Percentiles rank a stretch among this genome's conserved stretches.
phyloP scores from a whole-genome alignment of 1,140 invertebrate genomes.

The Orussus abietinus region DNA sequence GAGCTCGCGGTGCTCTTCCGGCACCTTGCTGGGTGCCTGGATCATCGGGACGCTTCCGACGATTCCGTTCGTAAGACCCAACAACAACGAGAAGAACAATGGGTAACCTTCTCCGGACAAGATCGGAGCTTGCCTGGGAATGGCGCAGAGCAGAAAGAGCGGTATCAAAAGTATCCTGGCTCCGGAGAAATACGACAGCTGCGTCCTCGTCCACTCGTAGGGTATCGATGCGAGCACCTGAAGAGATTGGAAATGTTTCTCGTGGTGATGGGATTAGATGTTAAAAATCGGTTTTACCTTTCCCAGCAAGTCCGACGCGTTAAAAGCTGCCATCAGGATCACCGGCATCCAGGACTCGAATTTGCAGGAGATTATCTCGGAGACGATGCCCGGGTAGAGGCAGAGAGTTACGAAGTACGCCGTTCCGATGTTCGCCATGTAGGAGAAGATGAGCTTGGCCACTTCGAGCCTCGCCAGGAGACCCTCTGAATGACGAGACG shows the following conservation, averaged over 20 bases:
- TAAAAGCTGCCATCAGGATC: slow-evolving; percentile 83
- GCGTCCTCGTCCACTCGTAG: slow-evolving; percentile 73
- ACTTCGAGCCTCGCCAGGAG: slow-evolving; percentile 69
- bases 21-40: slow-evolving; percentile 76
- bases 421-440: slow-evolving; percentile 81
- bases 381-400: slow-evolving; percentile 85
- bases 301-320: slow-evolving; percentile 79
- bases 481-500: slow-evolving; percentile 62
- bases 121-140: slow-evolving; percentile 67
- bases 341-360: slow-evolving; percentile 88
- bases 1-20: slow-evolving; percentile 71
- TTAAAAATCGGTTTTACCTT: slow-evolving; percentile 58
- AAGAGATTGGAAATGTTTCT: background rate
- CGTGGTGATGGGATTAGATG: background rate
- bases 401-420: slow-evolving; percentile 86
- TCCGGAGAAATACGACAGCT: slow-evolving; percentile 68
- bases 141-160: slow-evolving; percentile 73
- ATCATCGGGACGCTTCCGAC: slow-evolving; percentile 90
- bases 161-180: slow-evolving; percentile 72
- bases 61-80: slow-evolving; percentile 83
- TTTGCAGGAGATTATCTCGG: slow-evolving; percentile 79
- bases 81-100: slow-evolving; percentile 66
- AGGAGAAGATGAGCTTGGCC: slow-evolving; percentile 77
- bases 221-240: slow-evolving; percentile 76
- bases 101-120: slow-evolving; percentile 68